Evolutionary conservation across 2,888 invertebrate species (phyloP), one percentile per base, ranked within the genome.

Genomic region (Dorcus parallelipipedus): DNA sequence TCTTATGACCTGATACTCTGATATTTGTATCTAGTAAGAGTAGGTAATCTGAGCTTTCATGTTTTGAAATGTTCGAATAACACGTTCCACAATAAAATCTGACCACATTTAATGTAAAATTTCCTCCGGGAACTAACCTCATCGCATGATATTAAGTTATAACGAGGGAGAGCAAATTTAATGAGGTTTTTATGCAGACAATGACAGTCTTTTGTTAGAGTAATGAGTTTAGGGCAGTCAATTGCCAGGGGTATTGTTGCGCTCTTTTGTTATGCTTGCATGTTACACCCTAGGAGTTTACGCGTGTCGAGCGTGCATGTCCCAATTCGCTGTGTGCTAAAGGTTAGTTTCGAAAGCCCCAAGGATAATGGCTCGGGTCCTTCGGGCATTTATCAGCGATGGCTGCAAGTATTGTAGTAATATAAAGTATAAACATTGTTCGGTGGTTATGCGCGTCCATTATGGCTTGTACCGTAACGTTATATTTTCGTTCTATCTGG

Each of bases 171-270:
- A 64, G 68, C 69, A 67, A 73, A 72, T 76, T 74, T 76, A 78
- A 78, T 78, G 78, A 76, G 74, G 74, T 78, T 78, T 78, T 78
- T 78, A 78, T 78, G 75, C 78, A 78, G 73, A 73, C 75, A 76
- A 78, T 78, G 76, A 76, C 75, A 74, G 73, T 76, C 78, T 78
- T 78, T 78, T 78, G 78, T 77, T 76, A 73, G 70, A 73, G 71
- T 77, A 78, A 78, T 78, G 78, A 77, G 75, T 78, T 77, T 77
- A 77, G 75, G 75, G 76, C 76, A 73, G 75, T 73, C 75, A 73
- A 75, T 75, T 71, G 74, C 74, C 75, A 64, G 64, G 76, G 76
- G 75, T 71, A 74, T 74, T 75, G 73, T 75, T 69, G 67, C 61
- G 62, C 66, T 66, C 68, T 64, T 67, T 71, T 71, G 68, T 69